Evolutionary conservation across 2,797 vertebrate genomes (phyloP).

Genomic region (Falco columbarius): DNA sequence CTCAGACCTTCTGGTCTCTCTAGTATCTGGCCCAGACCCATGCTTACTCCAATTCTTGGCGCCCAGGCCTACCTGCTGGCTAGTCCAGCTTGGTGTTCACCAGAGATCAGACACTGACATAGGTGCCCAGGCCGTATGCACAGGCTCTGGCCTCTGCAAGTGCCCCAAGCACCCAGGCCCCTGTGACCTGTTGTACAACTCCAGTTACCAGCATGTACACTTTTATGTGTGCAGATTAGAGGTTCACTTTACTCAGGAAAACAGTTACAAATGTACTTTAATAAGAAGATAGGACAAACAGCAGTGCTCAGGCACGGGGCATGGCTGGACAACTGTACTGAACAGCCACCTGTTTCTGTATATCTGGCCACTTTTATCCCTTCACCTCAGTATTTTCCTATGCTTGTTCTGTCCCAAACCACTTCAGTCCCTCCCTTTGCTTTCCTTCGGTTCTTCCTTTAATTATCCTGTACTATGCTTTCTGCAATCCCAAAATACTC

Average conservation of each 20-base stretch:
- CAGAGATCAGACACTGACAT: rapidly evolving
- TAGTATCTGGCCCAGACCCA: background rate
- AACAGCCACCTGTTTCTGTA: background rate
- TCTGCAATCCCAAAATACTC: background rate
- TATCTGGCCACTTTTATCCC: background rate
- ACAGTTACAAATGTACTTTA: background rate
- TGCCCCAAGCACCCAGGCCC: rapidly evolving
- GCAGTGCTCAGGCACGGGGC: background rate
- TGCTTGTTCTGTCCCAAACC: background rate
- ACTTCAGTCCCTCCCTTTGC: background rate
- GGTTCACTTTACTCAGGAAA: background rate
- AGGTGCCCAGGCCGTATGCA: rapidly evolving
- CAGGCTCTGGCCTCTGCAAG: background rate
- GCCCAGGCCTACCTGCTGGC: background rate
- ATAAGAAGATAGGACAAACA: background rate
- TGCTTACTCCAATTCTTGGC: rapidly evolving
- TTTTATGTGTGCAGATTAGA: rapidly evolving
- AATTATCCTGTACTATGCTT: background rate
- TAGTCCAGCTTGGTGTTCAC: background rate
- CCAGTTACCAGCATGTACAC: rapidly evolving
- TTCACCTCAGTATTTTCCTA: background rate
- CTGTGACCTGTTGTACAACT: rapidly evolving
- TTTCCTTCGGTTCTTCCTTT: background rate
- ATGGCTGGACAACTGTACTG: background rate
- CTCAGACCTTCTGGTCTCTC: background rate